Evolutionary conservation across 92 coral and sea anemone species (phyloP).

Genomic region (Chrysogorgia sp.): DNA sequence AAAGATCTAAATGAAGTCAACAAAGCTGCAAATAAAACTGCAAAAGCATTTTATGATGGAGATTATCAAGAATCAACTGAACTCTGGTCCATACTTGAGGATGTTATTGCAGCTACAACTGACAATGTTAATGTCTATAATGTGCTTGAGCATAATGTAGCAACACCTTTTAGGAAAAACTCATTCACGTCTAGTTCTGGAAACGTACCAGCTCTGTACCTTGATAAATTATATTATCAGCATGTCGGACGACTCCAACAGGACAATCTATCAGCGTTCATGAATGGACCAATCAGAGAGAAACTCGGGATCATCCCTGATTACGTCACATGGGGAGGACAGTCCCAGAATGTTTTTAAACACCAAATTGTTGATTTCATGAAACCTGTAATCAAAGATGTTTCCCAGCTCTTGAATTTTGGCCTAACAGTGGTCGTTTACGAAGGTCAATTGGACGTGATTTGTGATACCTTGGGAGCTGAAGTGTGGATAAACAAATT

Average conservation of each 20-base stretch:
- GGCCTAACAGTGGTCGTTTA: constrained; percentile 76
- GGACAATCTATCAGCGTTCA: constrained; percentile 68
- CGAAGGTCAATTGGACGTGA: constrained; percentile 94
- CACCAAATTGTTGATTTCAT: constrained; percentile 82
- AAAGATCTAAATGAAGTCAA: constrained; percentile 67
- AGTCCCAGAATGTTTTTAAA: constrained; percentile 71
- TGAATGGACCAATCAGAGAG: constrained; percentile 95
- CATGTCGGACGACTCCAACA: constrained; percentile 76
- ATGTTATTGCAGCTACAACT: constrained; percentile 61
- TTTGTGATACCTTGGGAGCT: constrained; percentile 82
- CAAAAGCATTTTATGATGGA: constrained; percentile 73
- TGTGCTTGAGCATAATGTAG: constrained; percentile 74
- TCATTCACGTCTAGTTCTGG: constrained; percentile 39
- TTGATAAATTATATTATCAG: constrained; percentile 68
- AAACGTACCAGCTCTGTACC: constrained; percentile 19
- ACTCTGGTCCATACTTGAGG: constrained; percentile 72
- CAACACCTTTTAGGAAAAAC: constrained; percentile 45
- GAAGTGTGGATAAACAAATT: constrained; percentile 81
- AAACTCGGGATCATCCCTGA: constrained; percentile 91
- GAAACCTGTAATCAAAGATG: constrained; percentile 86
- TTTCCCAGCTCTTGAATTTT: constrained; percentile 68
- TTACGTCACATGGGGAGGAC: constrained; percentile 92
- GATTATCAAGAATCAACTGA: constrained; percentile 73
- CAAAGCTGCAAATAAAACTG: constrained; percentile 74
- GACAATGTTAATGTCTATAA: constrained; percentile 92